These are phyloP conservation scores for Adelognathus sp. DNA, from an alignment of 2,888 invertebrate genomes.

Conservation along the genomic window DNA sequence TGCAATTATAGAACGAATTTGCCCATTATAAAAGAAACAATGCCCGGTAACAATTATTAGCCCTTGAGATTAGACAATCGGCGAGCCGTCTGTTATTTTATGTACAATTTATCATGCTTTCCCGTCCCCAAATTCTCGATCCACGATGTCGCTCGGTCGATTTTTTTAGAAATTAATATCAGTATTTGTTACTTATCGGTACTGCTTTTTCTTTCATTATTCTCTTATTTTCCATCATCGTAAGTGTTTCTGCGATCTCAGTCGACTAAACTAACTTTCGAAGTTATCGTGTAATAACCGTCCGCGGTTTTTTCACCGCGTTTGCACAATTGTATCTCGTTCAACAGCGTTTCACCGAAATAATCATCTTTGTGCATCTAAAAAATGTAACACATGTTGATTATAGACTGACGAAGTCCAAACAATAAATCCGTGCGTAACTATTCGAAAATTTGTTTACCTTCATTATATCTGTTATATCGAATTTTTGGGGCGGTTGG, in stretches of 20 bases:
- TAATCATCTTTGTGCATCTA: slow-evolving; percentile 84
- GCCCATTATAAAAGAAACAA: too few species aligned
- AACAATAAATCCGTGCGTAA: not conserved
- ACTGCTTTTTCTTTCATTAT: too few species aligned
- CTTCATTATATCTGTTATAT: slow-evolving; percentile 86
- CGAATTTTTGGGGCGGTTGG: slow-evolving; percentile 82
- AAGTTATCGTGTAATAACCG: slow-evolving; percentile 86
- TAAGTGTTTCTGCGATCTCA: not conserved
- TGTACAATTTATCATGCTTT: too few species aligned
- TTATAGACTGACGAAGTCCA: not conserved
- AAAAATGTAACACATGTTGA: slow-evolving; percentile 17
- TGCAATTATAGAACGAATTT: too few species aligned
- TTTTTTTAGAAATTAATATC: too few species aligned
- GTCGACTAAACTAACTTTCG: slow-evolving; percentile 64
- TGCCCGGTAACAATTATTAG: too few species aligned
- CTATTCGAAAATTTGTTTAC: slow-evolving; percentile 75
- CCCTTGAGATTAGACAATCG: too few species aligned
- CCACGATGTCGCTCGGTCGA: too few species aligned
- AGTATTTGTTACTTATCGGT: too few species aligned
- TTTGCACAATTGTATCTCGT: slow-evolving; percentile 88
- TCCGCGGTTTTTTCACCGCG: slow-evolving; percentile 82
- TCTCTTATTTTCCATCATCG: not conserved
- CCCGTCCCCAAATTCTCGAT: too few species aligned
- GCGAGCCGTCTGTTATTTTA: too few species aligned
- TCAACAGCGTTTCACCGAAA: slow-evolving; percentile 87